Conservation (phyloP, 2,888 invertebrate species). For the Trissolcus brochymenae region DNA sequence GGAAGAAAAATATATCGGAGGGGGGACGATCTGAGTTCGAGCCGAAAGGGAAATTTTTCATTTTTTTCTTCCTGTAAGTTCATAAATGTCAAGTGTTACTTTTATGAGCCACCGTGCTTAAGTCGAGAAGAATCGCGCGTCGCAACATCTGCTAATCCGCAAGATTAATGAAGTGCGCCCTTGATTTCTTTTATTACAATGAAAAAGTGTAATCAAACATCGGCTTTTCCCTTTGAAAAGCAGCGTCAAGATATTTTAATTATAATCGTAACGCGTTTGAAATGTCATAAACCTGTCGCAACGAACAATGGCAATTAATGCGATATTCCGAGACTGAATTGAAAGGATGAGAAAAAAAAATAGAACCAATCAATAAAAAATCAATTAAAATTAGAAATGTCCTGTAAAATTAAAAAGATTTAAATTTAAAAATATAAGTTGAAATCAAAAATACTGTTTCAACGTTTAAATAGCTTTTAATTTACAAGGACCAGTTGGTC, state of each 20-base stretch:
- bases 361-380: too few relatives aligned
- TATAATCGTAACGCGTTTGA: constrained; percentile 34
- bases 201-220: constrained; percentile 44
- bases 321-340: background rate
- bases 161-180: constrained; percentile 46
- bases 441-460: too few relatives aligned
- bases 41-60: constrained; percentile 23
- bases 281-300: constrained; percentile 28
- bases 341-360: background rate
- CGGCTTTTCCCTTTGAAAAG: constrained; percentile 41
- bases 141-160: constrained; percentile 45
- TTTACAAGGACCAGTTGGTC: too few relatives aligned
- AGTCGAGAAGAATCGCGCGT: constrained; percentile 25
- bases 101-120: constrained; percentile 35
- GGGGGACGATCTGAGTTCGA: background rate
- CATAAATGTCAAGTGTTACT: constrained; percentile 38
- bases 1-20: background rate
- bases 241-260: constrained; percentile 43
- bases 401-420: too few relatives aligned
- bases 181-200: constrained; percentile 52
- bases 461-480: too few relatives aligned
- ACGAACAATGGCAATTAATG: constrained; percentile 6
- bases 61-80: constrained; percentile 6
- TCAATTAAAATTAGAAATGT: background rate
- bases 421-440: too few relatives aligned